Base-by-base conservation (phyloP, 2,113 vertebrate species). In the Strigops habroptila region DNA sequence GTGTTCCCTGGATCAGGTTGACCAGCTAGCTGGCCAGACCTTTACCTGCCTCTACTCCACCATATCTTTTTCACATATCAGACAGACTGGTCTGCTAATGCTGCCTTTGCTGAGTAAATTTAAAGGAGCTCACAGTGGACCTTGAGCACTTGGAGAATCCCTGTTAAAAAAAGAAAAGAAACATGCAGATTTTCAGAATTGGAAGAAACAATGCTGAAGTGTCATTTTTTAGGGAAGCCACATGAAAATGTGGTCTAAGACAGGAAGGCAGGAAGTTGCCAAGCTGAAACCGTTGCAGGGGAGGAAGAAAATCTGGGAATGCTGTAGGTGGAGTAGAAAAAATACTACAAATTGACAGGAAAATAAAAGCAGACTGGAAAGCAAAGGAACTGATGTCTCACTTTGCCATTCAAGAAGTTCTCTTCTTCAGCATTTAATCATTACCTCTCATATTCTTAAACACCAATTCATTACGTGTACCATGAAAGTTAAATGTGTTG, bases 121-220 rank as follows among this genome's bases (percentile, higher is more conserved):
- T 33, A 23, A 69, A 90, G 25, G 22, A 28, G 25, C 9, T 65
- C 22, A 51, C 39, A 37, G 49, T 12, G 33, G 23, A 74, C 35
- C 69, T n/a, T 15, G 31, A 37, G 52, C 24, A 44, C 6, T 3
- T 3, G 7, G 59, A 57, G 44, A 80, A 48, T 55, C 43, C 2
- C 4, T 37, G 3, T 28, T 63, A 10, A 52, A 77, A 55, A 44
- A 30, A 24, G 9, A 48, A 57, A 33, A 21, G 19, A 64, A 55
- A 59, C 2, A 2, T 2, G 16, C 4, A 0, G 73, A 7, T 52
- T 93, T 77, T 46, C 57, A 27, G 30, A 71, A 52, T 2, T 39
- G 17, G 19, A 7, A 77, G 41, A 51, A 76, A 67, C 39, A 46
- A 85, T 48, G 65, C 11, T 19, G 12, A 30, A 10, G 6, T 82